These are phyloP conservation scores for Petrophora chlorosata DNA, from an alignment of 2,888 invertebrate genomes.

Conservation along the genomic window DNA sequence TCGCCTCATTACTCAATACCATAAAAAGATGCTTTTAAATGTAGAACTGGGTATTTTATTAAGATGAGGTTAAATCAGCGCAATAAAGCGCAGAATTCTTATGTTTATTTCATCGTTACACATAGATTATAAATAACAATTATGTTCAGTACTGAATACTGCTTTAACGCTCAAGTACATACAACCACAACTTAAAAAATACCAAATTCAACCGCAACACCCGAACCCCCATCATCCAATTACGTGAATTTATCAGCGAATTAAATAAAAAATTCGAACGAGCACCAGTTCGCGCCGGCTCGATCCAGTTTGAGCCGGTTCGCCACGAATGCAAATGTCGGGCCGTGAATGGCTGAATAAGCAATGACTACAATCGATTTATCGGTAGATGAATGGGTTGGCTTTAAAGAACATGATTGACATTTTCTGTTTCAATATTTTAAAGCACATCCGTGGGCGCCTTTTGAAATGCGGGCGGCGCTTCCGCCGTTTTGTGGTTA, in stretches of 20 bases:
- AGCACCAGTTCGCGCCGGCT: background rate
- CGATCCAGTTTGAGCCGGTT: slow-evolving; percentile 10
- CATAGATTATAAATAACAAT: too few relatives aligned
- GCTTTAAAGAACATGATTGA: slow-evolving; percentile 26
- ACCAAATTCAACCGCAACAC: too few relatives aligned
- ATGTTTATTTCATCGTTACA: too few relatives aligned
- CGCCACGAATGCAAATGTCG: slow-evolving; percentile 25
- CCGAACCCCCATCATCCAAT: too few relatives aligned
- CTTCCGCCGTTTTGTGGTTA: background rate
- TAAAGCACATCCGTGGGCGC: background rate
- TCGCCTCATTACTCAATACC: too few relatives aligned
- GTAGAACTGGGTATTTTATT: too few relatives aligned
- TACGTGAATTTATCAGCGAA: background rate
- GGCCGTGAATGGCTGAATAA: slow-evolving; percentile 27
- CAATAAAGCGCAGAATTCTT: too few relatives aligned
- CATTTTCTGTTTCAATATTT: slow-evolving; percentile 20
- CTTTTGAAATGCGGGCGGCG: slow-evolving; percentile 2
- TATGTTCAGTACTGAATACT: too few relatives aligned
- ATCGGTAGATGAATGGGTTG: slow-evolving; percentile 17
- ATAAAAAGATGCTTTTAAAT: too few relatives aligned
- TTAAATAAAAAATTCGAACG: background rate
- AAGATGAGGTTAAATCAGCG: too few relatives aligned
- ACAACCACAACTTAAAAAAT: too few relatives aligned
- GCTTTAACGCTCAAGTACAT: too few relatives aligned
- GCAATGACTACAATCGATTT: slow-evolving; percentile 29